Evolutionary conservation across 2,888 invertebrate genomes (phyloP).

Genomic region (Uropetala carovei): DNA sequence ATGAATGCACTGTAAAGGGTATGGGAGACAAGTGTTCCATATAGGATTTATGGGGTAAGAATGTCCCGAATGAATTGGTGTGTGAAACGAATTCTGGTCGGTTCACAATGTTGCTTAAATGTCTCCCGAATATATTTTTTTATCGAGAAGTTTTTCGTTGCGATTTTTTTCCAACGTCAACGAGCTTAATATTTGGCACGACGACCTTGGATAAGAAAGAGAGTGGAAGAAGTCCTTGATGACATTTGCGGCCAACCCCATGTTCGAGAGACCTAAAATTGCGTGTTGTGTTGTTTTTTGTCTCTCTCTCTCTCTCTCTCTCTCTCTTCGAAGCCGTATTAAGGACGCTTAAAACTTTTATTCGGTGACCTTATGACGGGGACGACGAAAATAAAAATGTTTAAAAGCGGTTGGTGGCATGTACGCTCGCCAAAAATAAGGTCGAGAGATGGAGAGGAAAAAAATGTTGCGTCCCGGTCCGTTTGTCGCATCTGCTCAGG

Average conservation of each 20-base stretch:
- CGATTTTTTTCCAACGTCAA: neutral
- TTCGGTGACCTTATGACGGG: neutral
- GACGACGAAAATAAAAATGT: neutral
- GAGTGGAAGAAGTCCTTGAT: neutral
- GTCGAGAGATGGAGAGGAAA: neutral
- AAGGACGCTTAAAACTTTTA: neutral
- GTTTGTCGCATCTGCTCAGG: no score
- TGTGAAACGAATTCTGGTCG: conserved; percentile 10
- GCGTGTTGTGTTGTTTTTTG: neutral
- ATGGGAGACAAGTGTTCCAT: neutral
- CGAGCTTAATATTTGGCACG: conserved; percentile 2
- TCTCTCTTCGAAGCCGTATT: no score
- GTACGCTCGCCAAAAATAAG: neutral
- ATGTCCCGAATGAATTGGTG: neutral
- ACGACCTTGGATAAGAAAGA: neutral
- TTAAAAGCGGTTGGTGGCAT: neutral
- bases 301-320: neutral
- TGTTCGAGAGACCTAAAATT: neutral
- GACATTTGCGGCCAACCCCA: conserved; percentile 23
- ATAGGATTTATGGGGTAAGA: conserved; percentile 10
- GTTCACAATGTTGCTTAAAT: neutral
- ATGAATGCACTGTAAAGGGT: neutral
- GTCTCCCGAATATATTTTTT: neutral
- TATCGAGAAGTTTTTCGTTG: neutral
- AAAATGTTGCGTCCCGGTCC: no score